phyloP scores from a whole-genome alignment of 2,888 invertebrate species.

The Zele albiditarsus region DNA sequence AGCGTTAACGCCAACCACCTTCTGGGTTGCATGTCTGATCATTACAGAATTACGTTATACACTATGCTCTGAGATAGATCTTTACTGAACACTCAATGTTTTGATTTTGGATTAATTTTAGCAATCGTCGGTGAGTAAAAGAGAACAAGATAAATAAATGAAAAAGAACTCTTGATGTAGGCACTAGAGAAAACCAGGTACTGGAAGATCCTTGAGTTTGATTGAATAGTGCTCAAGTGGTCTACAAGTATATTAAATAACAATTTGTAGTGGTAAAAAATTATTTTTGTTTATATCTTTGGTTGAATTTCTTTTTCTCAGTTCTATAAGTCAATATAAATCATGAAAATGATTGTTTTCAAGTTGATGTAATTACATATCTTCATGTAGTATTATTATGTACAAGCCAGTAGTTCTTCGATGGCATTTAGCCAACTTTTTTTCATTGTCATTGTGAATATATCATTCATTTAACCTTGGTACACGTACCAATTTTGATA shows the following conservation, averaged over 20 bases:
- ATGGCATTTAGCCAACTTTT: neutral
- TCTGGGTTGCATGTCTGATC: constrained; percentile 64
- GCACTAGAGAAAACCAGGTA: constrained; percentile 33
- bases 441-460: neutral
- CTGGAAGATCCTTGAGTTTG: constrained; percentile 12
- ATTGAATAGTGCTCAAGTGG: neutral
- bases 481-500: neutral
- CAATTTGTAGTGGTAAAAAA: constrained; percentile 7
- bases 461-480: neutral
- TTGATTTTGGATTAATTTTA: constrained; percentile 22
- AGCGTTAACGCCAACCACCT: constrained; percentile 45
- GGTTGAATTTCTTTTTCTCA: constrained; percentile 41
- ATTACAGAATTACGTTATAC: constrained; percentile 56
- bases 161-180: neutral
- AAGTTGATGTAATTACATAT: too few relatives aligned
- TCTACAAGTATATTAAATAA: neutral
- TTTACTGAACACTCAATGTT: constrained; percentile 41
- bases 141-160: neutral
- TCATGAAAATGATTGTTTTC: too few relatives aligned
- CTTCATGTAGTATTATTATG: too few relatives aligned
- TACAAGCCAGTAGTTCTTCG: too few relatives aligned
- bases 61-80: constrained; percentile 23
- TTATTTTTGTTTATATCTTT: constrained; percentile 7
- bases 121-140: constrained; percentile 13
- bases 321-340: neutral